A percentile compares a stretch with the other conserved stretches of the same genome.
Evolutionary conservation across 2,888 invertebrate genomes (phyloP).

Genomic region (Leptodirus hochenwartii): DNA sequence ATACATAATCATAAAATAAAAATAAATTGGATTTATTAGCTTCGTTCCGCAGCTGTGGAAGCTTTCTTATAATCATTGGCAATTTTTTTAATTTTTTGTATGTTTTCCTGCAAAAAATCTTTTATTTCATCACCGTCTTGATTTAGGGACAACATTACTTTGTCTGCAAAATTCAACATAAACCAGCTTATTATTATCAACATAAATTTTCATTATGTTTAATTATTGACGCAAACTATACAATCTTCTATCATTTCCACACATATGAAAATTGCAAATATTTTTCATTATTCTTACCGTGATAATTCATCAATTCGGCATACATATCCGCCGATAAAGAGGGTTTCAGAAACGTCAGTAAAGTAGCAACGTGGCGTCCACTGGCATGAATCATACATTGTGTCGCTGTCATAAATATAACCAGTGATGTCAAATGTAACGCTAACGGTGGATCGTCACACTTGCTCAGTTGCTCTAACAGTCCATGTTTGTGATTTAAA

Average conservation of each 20-base stretch:
- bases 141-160: no score
- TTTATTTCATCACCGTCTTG: conserved; percentile 29
- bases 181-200: no score
- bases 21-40: conserved; percentile 8
- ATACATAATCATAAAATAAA: conserved; percentile 5
- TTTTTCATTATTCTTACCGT: conserved; percentile 57
- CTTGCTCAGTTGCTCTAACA: conserved; percentile 57
- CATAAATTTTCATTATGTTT: no score
- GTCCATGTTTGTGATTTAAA: conserved; percentile 60
- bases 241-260: no score
- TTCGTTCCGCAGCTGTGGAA: conserved; percentile 12
- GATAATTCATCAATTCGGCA: conserved; percentile 45
- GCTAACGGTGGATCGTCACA: conserved; percentile 61
- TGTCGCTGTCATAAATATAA: conserved; percentile 64
- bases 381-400: conserved; percentile 81
- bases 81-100: conserved; percentile 31
- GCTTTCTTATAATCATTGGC: conserved; percentile 32
- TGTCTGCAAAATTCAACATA: no score
- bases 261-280: no score
- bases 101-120: conserved; percentile 29
- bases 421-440: conserved; percentile 56
- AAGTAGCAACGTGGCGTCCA: conserved; percentile 75
- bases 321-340: conserved; percentile 48
- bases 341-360: conserved; percentile 53
- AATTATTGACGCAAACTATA: no score